Conservation (phyloP, 2,888 invertebrate genomes). For the Hydraecia micacea region DNA sequence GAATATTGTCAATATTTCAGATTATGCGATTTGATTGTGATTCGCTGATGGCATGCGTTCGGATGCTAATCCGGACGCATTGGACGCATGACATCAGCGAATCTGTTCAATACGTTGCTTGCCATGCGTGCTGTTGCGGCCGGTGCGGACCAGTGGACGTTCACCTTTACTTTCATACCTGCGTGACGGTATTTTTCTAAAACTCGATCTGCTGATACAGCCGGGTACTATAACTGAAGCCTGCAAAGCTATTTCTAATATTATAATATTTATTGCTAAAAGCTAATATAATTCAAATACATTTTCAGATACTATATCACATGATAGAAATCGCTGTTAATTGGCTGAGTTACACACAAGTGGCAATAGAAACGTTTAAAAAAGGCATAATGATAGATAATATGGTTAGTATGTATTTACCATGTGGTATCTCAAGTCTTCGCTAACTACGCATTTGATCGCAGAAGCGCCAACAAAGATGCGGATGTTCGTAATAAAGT, state of each 20-base stretch:
- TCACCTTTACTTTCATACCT: not conserved
- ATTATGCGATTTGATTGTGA: no score
- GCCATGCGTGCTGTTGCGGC: no score
- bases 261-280: not conserved
- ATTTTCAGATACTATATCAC: constrained; percentile 19
- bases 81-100: no score
- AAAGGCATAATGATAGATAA: not conserved
- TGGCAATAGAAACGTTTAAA: constrained; percentile 29
- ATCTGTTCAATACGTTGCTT: no score
- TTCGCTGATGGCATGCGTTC: no score
- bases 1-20: no score
- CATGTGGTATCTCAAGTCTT: no score
- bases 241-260: not conserved
- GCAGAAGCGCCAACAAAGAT: no score
- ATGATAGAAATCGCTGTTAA: constrained; percentile 4
- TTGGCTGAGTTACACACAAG: constrained; percentile 11
- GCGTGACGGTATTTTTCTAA: not conserved
- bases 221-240: not conserved
- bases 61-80: no score
- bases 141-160: no score
- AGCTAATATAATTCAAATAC: not conserved
- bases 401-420: constrained; percentile 13
- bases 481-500: no score
- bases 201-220: not conserved
- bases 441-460: no score